Conservation (phyloP, 2,113 vertebrate genomes). For the Struthio camelus region DNA sequence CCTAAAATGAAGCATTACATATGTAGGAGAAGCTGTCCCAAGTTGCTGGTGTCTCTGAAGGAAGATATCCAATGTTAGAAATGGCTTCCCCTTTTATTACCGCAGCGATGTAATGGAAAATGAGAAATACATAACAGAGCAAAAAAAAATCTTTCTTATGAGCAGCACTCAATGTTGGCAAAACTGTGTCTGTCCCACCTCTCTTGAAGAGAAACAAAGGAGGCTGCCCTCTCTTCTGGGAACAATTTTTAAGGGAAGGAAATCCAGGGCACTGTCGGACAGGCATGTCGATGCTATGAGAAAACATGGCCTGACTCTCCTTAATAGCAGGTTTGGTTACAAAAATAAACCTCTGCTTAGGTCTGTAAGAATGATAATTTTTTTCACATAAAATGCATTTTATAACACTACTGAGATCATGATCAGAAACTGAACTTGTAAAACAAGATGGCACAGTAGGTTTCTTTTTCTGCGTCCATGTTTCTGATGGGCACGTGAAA, state of each 20-base stretch:
- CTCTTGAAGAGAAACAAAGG: background rate
- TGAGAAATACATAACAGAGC: too few species aligned
- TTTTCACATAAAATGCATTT: background rate
- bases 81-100: background rate
- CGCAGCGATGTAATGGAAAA: too few species aligned
- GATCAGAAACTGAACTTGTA: background rate
- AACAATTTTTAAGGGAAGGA: background rate
- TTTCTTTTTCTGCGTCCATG: background rate
- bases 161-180: background rate
- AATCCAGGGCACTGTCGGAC: background rate
- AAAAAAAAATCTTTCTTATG: background rate
- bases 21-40: background rate
- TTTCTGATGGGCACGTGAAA: background rate
- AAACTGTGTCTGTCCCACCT: background rate
- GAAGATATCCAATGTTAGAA: background rate
- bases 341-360: background rate
- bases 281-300: background rate
- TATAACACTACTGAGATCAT: background rate
- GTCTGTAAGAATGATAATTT: background rate
- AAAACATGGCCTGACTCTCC: background rate
- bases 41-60: background rate
- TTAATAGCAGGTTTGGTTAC: background rate
- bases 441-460: background rate
- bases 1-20: background rate
- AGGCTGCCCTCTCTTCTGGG: background rate